Evolutionary conservation across 2,113 vertebrate genomes (phyloP), one percentile per base, ranked within the genome.

Genomic region (Charina bottae): DNA sequence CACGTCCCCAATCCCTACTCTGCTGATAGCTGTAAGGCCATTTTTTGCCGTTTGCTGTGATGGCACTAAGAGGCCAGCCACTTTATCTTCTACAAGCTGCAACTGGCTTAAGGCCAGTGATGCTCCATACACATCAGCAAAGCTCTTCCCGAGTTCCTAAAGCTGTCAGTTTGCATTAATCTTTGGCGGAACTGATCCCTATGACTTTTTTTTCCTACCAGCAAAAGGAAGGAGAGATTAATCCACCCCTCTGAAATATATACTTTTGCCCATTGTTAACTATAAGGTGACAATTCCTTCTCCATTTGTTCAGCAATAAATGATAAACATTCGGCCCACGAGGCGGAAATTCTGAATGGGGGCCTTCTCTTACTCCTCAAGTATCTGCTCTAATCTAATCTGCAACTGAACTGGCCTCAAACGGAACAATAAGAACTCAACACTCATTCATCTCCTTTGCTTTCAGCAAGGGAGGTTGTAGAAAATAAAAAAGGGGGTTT

Each of bases 361-460:
- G 92, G 95, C 92, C 95, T 92, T 83, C 88, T 24, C 55, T 90
- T 0, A 21, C 53, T 6, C 64, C 88, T 93, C 91, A 10, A 26
- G 56, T 87, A 92, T 60, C 55, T 84, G 95, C 89, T 59, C 93
- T 93, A 90, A 93, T 90, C 93, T 95, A 56, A 93, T 94, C 95
- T 93, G 46, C 91, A 92, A n/a, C 87, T 95, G 94, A 94, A 95
- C 59, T 94, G 93, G 92, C 92, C 90, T 94, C 26, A 10, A 91
- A 83, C 84, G 90, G 88, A 93, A 90, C 54, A 89, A 6, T 10
- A 86, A 95, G 94, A 94, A 94, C 95, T 97, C 95, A 97, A 89
- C 88, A 90, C 93, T 94, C 92, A 92, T 85, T 95, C 83, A 91
- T 87, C 93, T 93, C 91, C 89, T 91, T 60, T 89, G 62, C 91